A percentile compares a stretch with the other conserved stretches of the same genome.
These are phyloP conservation scores for Neodiprion fabricii DNA, from an alignment of 1,140 invertebrate genomes.

Conservation along the genomic window DNA sequence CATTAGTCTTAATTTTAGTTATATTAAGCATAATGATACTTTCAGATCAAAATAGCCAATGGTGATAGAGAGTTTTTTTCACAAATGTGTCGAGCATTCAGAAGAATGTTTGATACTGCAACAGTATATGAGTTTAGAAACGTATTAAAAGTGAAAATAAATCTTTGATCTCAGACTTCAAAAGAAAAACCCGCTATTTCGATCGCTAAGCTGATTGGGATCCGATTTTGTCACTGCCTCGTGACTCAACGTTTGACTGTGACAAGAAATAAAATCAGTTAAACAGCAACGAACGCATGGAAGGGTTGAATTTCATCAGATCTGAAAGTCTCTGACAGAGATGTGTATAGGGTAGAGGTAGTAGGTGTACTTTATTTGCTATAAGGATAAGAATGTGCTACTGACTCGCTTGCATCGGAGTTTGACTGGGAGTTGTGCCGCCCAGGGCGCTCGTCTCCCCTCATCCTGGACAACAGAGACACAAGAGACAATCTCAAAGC, in stretches of 20 bases:
- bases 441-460: conserved; percentile 5
- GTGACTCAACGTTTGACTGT: too few relatives aligned
- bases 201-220: too few relatives aligned
- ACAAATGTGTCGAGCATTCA: not conserved
- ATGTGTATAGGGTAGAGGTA: not conserved
- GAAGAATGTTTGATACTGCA: too few relatives aligned
- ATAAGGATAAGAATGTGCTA: conserved; percentile 7
- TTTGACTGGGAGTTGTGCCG: conserved; percentile 6
- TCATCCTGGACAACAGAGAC: conserved; percentile 6
- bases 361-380: conserved; percentile 7
- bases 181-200: too few relatives aligned
- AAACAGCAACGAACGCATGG: not conserved
- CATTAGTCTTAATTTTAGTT: conserved; percentile 1
- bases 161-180: too few relatives aligned
- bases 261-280: not conserved
- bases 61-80: not conserved
- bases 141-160: too few relatives aligned
- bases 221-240: too few relatives aligned
- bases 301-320: not conserved
- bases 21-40: not conserved
- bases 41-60: conserved; percentile 6
- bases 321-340: not conserved
- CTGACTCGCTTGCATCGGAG: conserved; percentile 6
- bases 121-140: too few relatives aligned
- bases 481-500: conserved; percentile 7